Evolutionary conservation across 1,140 invertebrate genomes (phyloP), one percentile per base, ranked within the genome.

Genomic region (Pemphigus obesinymphae): DNA sequence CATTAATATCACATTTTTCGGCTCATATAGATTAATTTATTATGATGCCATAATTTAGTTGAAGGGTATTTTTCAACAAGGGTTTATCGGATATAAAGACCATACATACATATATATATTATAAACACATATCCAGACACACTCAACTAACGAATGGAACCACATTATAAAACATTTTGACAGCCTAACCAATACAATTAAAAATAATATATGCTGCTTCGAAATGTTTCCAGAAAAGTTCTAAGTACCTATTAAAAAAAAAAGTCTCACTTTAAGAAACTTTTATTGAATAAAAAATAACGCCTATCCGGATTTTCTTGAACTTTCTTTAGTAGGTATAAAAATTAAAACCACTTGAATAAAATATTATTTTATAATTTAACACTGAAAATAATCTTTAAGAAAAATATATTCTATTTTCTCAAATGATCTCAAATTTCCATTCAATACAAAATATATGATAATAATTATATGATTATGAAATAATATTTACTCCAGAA

Each of bases 121-220:
- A 55, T 50, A 50, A 20, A 43, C 37, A 40, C 11, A 68, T 68
- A 40, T 48, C 6, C 43, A 72, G 29, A 72, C 68, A 45, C n/a
- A n/a, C n/a, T n/a, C n/a, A n/a, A n/a, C n/a, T n/a, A n/a, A n/a
- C n/a, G n/a, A n/a, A n/a, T n/a, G n/a, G n/a, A n/a, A n/a, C n/a
- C n/a, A n/a, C n/a, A n/a, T n/a, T n/a, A n/a, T n/a, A 72, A 68
- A 70, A 43, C 15, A 70, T 72, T 45, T 72, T 45, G 43, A 72
- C 68, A 29, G 2, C 6, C 13, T 29, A n/a, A 72, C 13, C n/a
- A 48, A 72, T 61, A 61, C 20, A 48, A 70, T 70, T 70, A 40
- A 70, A 23, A 70, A 40, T n/a, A n/a, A n/a, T 70, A 70, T 43
- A 43, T 70, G 13, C 31, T 29, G 17, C 31, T 20, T 3, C 2